phyloP scores from a whole-genome alignment of 2,797 vertebrate species.

The Rhabdophis nuchalis region DNA sequence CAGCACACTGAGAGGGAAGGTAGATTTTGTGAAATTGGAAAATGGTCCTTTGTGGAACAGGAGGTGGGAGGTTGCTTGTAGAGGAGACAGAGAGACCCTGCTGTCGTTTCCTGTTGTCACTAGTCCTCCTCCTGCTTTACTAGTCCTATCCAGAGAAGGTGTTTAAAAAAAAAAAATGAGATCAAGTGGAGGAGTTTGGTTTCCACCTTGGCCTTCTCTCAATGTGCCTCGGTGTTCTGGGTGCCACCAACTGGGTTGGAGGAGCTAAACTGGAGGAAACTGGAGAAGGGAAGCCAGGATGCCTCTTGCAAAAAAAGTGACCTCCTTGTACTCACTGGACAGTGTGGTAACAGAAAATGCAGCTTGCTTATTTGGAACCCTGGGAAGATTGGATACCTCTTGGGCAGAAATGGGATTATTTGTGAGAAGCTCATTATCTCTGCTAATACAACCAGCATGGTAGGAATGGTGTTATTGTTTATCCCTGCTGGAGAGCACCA shows the following conservation, averaged over 20 bases:
- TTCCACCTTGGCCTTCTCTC: background rate
- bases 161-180: background rate
- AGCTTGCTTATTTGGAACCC: background rate
- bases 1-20: background rate
- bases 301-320: background rate
- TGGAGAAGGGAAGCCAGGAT: background rate
- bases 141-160: background rate
- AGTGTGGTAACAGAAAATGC: background rate
- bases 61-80: constrained; percentile 24
- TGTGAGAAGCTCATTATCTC: constrained; percentile 14
- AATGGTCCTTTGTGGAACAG: background rate
- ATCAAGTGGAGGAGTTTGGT: background rate
- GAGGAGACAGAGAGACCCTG: constrained; percentile 26
- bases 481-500: constrained; percentile 24
- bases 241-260: background rate
- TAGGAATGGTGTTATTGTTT: constrained; percentile 43
- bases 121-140: constrained; percentile 13
- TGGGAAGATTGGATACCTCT: background rate
- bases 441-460: constrained; percentile 12
- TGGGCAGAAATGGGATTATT: constrained; percentile 22
- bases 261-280: background rate
- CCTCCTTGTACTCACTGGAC: background rate
- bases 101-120: constrained; percentile 47
- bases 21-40: constrained; percentile 16
- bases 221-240: background rate